Conservation (phyloP, 2,797 vertebrate genomes). For the Manis crassicaudata region DNA sequence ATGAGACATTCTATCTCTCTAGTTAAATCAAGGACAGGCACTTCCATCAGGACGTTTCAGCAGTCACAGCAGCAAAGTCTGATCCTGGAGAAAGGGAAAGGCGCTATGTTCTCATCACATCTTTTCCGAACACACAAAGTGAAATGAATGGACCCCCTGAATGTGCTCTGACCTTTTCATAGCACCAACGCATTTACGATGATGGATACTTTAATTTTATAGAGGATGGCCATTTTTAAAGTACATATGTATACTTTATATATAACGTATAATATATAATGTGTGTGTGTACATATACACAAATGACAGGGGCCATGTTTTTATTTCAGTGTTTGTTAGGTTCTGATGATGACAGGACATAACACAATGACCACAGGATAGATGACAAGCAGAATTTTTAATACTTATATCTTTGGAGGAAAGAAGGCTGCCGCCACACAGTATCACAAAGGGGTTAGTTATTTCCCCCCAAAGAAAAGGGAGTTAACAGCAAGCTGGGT, state of each 20-base stretch:
- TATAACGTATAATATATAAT: neutral
- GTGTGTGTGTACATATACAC: neutral
- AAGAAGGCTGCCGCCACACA: neutral
- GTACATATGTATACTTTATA: neutral
- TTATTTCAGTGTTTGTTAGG: neutral
- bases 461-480: too few species aligned
- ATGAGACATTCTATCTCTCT: neutral
- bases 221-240: neutral
- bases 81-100: neutral
- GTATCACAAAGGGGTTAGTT: too few species aligned
- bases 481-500: neutral
- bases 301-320: neutral
- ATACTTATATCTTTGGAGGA: neutral
- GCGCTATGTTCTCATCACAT: neutral
- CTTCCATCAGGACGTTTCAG: neutral
- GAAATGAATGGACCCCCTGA: neutral
- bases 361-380: neutral
- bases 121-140: neutral
- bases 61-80: accelerated
- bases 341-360: neutral
- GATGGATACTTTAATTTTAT: neutral
- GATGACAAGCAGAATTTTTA: neutral
- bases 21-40: neutral
- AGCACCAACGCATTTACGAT: neutral
- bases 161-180: neutral